Evolutionary conservation across 2,888 invertebrate genomes (phyloP).

Genomic region (Norana najaformis): DNA sequence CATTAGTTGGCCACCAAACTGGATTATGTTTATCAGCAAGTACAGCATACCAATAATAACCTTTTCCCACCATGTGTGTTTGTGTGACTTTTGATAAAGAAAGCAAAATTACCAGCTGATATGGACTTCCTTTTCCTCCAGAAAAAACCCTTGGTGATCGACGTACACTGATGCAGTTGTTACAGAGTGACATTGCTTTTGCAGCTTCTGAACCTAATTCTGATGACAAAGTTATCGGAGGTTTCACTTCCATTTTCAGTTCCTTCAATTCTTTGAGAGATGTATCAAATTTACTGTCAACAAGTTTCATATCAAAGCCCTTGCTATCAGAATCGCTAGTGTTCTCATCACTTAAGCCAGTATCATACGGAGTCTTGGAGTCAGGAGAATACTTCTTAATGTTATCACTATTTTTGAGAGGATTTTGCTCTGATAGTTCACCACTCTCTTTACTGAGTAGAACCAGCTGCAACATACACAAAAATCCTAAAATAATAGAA

Average conservation of each 20-base stretch:
- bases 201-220: neutral
- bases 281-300: slow-evolving; percentile 6
- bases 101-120: neutral
- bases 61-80: neutral
- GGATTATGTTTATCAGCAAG: neutral
- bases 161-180: neutral
- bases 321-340: neutral
- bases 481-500: neutral
- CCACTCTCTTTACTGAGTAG: neutral
- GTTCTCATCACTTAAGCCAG: neutral
- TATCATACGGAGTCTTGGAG: neutral
- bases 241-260: neutral
- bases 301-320: neutral
- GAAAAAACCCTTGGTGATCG: neutral
- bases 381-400: neutral
- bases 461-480: neutral
- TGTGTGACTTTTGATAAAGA: neutral
- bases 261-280: neutral
- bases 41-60: neutral
- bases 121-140: neutral
- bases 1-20: too few species aligned
- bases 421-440: neutral
- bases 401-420: neutral
- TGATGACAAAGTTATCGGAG: neutral
- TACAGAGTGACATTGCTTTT: neutral